Percentiles rank a stretch among this genome's conserved stretches.
phyloP scores from a whole-genome alignment of 2,888 invertebrate genomes.

The Idaea straminata region DNA sequence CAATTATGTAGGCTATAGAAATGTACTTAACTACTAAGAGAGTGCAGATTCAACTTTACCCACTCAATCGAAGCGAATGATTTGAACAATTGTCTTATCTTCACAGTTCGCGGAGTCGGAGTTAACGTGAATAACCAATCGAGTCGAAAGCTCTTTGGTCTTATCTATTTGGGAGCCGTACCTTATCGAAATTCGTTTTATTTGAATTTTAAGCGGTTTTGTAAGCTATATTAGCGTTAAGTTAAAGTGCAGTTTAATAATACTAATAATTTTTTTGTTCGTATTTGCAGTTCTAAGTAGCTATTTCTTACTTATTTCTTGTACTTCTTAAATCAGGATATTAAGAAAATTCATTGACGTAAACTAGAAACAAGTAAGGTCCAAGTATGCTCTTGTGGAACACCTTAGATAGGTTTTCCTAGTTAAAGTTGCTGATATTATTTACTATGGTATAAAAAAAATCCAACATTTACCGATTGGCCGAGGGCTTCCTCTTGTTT shows the following conservation, averaged over 20 bases:
- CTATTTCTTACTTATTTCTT: background rate
- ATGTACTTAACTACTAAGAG: background rate
- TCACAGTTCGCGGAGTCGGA: background rate
- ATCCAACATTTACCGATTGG: no score
- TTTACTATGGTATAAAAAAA: no score
- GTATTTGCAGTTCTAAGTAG: background rate
- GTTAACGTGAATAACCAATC: background rate
- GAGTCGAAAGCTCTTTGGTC: background rate
- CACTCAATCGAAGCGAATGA: background rate
- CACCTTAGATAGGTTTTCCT: no score
- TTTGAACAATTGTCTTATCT: background rate
- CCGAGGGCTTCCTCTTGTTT: no score
- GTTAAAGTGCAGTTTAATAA: background rate
- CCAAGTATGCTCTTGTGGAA: no score
- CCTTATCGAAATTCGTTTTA: background rate
- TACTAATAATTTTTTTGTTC: background rate
- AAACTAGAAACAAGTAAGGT: no score
- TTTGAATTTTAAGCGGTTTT: background rate
- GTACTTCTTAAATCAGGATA: background rate
- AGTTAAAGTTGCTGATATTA: no score
- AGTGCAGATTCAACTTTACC: background rate
- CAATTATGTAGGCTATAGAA: constrained; percentile 22
- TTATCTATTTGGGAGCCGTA: background rate
- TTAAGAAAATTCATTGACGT: no score
- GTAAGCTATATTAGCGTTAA: background rate